Base-by-base conservation (phyloP, 1,140 invertebrate genomes). In the Drosophila sp. region DNA sequence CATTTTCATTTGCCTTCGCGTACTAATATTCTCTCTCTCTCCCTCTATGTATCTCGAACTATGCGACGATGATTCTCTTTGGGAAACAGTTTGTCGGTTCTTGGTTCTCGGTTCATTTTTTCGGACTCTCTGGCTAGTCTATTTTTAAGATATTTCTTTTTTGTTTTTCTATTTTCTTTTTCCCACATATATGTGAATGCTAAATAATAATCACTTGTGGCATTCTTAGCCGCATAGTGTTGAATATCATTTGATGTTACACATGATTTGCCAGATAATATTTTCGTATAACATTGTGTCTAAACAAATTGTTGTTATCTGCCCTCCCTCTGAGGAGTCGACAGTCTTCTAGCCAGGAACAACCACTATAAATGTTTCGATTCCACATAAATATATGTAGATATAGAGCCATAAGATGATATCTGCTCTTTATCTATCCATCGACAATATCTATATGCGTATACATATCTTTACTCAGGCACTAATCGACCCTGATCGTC, bases 141-240 rank as follows among this genome's bases (percentile, higher is more conserved):
- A 73, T 73, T 73, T 72, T 74, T 72, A 66, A 72, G 41, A 16
- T 58, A 63, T 69, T 63, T 73, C 27, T 50, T 51, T 29, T 9
- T 62, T 16, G 21, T 48, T 18, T 46, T 41, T 16, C 36, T 48
- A 27, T 59, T 72, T 63, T 63, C n/a, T n/a, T 48, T 63, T 72
- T 41, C 38, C 36, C n/a, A n/a, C n/a, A n/a, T 46, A 40, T 48
- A 63, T 56, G 59, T 66, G 82, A 72, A 78, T 80, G 83, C 79
- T 83, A 79, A 89, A 89, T 89, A 89, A 89, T 89, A 89, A 89
- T 89, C 83, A 76, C 70, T 89, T 78, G 83, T 89, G 83, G 83
- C 84, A 86, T 86, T 81, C 78, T 83, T 72, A 78, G 78, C 64
- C 78, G 82, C 45, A 89, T 89, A 89, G 83, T 89, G 83, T 89